Evolutionary conservation across 2,113 vertebrate genomes (phyloP), one percentile per base, ranked within the genome.

Genomic region (Burhinus oedicnemus): DNA sequence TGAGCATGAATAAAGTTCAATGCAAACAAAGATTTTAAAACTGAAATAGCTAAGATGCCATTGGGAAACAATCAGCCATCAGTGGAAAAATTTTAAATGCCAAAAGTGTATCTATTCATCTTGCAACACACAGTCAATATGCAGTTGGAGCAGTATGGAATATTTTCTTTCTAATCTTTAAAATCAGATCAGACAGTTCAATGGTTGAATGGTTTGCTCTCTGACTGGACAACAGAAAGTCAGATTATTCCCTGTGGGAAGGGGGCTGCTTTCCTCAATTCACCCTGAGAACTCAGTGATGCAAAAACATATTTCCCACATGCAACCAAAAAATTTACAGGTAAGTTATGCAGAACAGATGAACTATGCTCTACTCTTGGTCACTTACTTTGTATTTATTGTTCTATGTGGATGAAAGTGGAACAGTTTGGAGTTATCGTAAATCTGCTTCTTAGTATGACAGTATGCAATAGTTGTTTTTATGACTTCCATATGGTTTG

Each of bases 1-100:
- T 93, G 65, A 95, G 75, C 74, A 85, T 22, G 77, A 89, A 95
- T 85, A 90, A 94, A 84, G 75, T 93, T 78, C 87, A 96, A 60
- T 70, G 42, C 54, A 97, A 96, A 95, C 84, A 97, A 89, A 84
- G 62, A 90, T 83, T 95, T 94, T 27, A 78, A 95, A 90, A 68
- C 4, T 83, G 26, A 69, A 82, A 93, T 82, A 96, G 38, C 47
- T 89, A 89, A 96, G 77, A 92, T 90, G 57, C 47, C 83, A 69
- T 45, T 89, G 71, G 55, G 57, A 85, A 87, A 69, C 14, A 61
- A 38, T 61, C 89, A 81, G 65, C 36, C 54, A 75, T 18, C 44
- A 79, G 38, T 38, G 38, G 62, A 90, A 90, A 96, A 78, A 51
- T 3, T 21, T 60, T 55, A 32, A 36, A 47, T 60, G 25, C n/a